Percentiles rank a stretch among this genome's conserved stretches.
phyloP scores from a whole-genome alignment of 2,888 invertebrate genomes.

The Pterostichus niger region DNA sequence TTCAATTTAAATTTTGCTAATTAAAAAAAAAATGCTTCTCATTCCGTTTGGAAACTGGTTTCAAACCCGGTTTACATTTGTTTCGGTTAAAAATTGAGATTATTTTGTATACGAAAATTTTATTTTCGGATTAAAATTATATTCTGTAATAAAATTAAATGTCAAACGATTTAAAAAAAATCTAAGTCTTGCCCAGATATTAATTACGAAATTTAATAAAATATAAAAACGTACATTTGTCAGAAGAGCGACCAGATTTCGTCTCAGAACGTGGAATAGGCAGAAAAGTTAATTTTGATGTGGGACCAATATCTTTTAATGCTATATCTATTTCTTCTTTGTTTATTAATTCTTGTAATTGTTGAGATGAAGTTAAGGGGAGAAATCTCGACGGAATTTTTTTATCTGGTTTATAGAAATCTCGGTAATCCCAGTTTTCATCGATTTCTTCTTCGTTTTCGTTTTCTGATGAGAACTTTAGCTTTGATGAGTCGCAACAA shows the following conservation, averaged over 20 bases:
- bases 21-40: too few relatives aligned
- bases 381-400: slow-evolving; percentile 40
- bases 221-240: slow-evolving; percentile 8
- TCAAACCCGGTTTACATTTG: too few relatives aligned
- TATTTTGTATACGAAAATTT: too few relatives aligned
- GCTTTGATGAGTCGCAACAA: slow-evolving; percentile 1
- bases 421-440: slow-evolving; percentile 32
- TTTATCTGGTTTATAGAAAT: slow-evolving; percentile 47
- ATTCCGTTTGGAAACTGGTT: too few relatives aligned
- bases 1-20: too few relatives aligned
- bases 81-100: too few relatives aligned
- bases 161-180: neutral
- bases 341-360: slow-evolving; percentile 19
- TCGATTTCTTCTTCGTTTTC: slow-evolving; percentile 9
- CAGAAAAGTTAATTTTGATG: slow-evolving; percentile 42
- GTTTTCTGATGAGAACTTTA: neutral
- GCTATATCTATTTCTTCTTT: neutral
- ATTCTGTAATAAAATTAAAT: too few relatives aligned
- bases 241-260: slow-evolving; percentile 5
- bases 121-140: too few relatives aligned
- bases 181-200: neutral
- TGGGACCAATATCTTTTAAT: slow-evolving; percentile 13
- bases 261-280: slow-evolving; percentile 1
- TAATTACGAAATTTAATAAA: neutral
- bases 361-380: neutral